A percentile compares a stretch with the other conserved stretches of the same genome.
Conservation (phyloP, 2,888 invertebrate genomes). For the Trichogramma evanescens region DNA sequence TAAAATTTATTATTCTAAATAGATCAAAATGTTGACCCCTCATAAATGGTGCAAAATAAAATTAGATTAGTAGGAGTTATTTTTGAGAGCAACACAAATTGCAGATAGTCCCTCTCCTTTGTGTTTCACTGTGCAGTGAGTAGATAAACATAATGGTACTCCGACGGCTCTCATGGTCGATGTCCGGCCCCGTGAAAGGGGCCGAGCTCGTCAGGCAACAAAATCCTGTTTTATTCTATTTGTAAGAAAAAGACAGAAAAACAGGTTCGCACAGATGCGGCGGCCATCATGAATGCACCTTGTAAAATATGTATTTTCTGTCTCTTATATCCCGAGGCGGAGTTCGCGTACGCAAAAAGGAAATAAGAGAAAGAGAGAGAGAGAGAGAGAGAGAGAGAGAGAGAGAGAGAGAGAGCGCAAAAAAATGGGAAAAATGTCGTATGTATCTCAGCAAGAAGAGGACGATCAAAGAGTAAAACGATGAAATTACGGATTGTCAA, state of each 20-base stretch:
- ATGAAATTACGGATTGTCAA: too few species aligned
- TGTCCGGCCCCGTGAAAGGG: background rate
- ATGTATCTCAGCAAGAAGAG: too few species aligned
- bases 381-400: slow-evolving; percentile 34
- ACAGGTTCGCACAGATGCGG: slow-evolving; percentile 47
- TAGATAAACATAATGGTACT: too few species aligned
- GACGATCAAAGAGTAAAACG: too few species aligned
- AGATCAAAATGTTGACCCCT: too few species aligned
- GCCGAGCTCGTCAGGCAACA: slow-evolving; percentile 26
- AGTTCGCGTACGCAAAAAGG: slow-evolving; percentile 12
- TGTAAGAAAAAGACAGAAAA: slow-evolving; percentile 28
- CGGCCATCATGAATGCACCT: slow-evolving; percentile 47
- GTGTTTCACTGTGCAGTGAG: too few species aligned
- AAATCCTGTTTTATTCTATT: slow-evolving; percentile 24
- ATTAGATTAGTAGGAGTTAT: too few species aligned
- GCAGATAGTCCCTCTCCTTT: too few species aligned
- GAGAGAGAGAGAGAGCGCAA: background rate
- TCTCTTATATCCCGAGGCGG: slow-evolving; percentile 24
- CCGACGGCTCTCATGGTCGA: background rate
- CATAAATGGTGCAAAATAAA: too few species aligned
- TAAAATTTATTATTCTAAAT: too few species aligned
- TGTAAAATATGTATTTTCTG: slow-evolving; percentile 47
- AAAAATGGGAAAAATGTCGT: too few species aligned
- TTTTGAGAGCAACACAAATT: too few species aligned
- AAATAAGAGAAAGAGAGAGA: slow-evolving; percentile 25